Evolutionary conservation across 1,140 invertebrate species (phyloP).

Genomic region (Pantala flavescens): DNA sequence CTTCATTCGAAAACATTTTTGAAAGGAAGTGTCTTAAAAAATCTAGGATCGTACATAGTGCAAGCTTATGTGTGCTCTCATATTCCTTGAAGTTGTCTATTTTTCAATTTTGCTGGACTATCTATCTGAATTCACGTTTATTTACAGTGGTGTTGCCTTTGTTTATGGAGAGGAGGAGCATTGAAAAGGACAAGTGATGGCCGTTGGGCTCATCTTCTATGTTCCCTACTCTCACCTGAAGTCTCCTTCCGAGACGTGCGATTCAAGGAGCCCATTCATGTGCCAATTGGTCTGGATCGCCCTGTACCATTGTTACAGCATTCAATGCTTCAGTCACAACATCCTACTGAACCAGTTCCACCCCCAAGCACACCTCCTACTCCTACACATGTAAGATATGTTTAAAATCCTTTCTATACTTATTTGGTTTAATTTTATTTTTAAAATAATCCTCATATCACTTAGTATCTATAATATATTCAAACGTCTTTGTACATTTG

Average conservation of each 20-base stretch:
- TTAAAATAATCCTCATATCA: too few relatives aligned
- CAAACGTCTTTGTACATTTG: too few relatives aligned
- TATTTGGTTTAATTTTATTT: too few relatives aligned
- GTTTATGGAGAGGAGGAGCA: conserved; percentile 49
- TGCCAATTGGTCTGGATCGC: conserved; percentile 17
- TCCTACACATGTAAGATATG: not conserved
- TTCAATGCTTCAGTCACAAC: not conserved
- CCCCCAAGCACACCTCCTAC: not conserved
- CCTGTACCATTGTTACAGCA: not conserved
- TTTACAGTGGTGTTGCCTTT: conserved; percentile 40
- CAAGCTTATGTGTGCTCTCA: too few relatives aligned
- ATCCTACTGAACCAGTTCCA: not conserved
- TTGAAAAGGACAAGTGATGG: conserved; percentile 47
- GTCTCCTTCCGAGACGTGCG: conserved; percentile 27
- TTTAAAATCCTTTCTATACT: too few relatives aligned
- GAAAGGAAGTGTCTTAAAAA: too few relatives aligned
- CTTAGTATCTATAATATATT: too few relatives aligned
- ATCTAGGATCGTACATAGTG: too few relatives aligned
- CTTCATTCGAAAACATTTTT: too few relatives aligned
- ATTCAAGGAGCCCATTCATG: conserved; percentile 38
- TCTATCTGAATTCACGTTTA: not conserved
- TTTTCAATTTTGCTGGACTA: too few relatives aligned
- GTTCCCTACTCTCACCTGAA: conserved; percentile 39
- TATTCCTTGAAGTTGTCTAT: too few relatives aligned
- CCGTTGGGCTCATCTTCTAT: conserved; percentile 45